phyloP scores from a whole-genome alignment of 2,113 vertebrate genomes.

The Erinaceus europaeus region DNA sequence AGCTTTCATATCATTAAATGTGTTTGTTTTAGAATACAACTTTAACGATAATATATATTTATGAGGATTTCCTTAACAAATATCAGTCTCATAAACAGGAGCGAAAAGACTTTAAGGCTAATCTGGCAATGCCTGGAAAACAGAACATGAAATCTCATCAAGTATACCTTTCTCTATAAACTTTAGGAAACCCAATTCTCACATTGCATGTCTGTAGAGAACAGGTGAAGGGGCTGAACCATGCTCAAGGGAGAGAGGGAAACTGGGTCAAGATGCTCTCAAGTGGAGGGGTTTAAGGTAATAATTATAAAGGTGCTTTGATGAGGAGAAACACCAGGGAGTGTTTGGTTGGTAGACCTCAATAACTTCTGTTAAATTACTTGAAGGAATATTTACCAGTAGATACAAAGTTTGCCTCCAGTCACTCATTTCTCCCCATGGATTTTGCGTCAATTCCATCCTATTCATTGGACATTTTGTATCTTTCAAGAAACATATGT shows the following conservation, averaged over 20 bases:
- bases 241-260: constrained; percentile 10
- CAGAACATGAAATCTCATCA: constrained; percentile 26
- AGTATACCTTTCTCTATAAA: constrained; percentile 46
- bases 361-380: constrained; percentile 53
- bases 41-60: constrained; percentile 31
- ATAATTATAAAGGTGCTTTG: constrained; percentile 51
- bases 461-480: neutral
- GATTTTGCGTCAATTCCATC: constrained; percentile 11
- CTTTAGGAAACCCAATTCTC: constrained; percentile 57
- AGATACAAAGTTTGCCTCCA: constrained; percentile 30
- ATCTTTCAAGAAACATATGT: constrained; percentile 7
- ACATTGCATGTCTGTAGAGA: constrained; percentile 56
- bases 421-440: neutral
- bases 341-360: constrained; percentile 18
- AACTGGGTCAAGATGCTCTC: constrained; percentile 12
- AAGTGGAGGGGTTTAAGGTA: constrained; percentile 24
- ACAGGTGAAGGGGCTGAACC: constrained; percentile 46
- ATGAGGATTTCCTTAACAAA: constrained; percentile 51
- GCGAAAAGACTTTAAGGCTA: constrained; percentile 48
- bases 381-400: constrained; percentile 54
- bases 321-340: constrained; percentile 32
- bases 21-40: neutral
- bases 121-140: constrained; percentile 56
- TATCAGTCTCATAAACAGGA: constrained; percentile 32
- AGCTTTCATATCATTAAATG: neutral